These are phyloP conservation scores for Drosophila suboccidentalis DNA, from an alignment of 2,888 invertebrate genomes.

Conservation along the genomic window DNA sequence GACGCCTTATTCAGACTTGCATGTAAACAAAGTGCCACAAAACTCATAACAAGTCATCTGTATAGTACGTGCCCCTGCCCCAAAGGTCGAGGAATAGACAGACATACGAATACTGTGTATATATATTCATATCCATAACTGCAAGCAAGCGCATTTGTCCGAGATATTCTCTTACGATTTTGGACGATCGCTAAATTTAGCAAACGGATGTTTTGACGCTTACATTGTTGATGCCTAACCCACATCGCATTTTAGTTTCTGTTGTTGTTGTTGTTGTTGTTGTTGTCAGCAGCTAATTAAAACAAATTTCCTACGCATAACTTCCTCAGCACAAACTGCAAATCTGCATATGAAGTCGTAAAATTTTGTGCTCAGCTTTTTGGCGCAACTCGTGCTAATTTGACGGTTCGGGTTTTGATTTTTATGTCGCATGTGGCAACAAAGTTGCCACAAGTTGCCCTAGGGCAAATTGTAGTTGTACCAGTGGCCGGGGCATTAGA, in stretches of 20 bases:
- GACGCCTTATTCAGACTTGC: conserved; percentile 19
- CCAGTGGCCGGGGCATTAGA: conserved; percentile 38
- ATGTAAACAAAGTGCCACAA: conserved; percentile 50
- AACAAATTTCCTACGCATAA: conserved; percentile 78
- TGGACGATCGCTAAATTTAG: conserved; percentile 64
- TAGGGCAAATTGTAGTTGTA: conserved; percentile 19
- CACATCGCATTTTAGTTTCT: conserved; percentile 53
- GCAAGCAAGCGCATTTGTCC: conserved; percentile 8
- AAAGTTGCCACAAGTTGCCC: conserved; percentile 56
- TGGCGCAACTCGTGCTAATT: conserved; percentile 67
- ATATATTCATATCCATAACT: conserved; percentile 4
- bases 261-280: conserved; percentile 36
- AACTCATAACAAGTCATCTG: conserved; percentile 46
- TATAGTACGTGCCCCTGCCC: conserved; percentile 39
- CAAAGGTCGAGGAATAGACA: conserved; percentile 54
- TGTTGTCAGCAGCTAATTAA: conserved; percentile 81
- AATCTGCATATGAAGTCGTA: conserved; percentile 73
- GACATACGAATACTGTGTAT: neutral
- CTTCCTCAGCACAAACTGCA: conserved; percentile 66
- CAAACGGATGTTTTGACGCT: conserved; percentile 71
- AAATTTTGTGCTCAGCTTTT: conserved; percentile 58
- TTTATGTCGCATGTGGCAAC: conserved; percentile 60
- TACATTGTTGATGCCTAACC: conserved; percentile 75
- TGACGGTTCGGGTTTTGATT: conserved; percentile 52
- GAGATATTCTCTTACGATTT: conserved; percentile 16